A percentile compares a stretch with the other conserved stretches of the same genome.
These are phyloP conservation scores for Sebastes taczanowskii DNA, from an alignment of 2,797 vertebrate genomes.

Conservation along the genomic window DNA sequence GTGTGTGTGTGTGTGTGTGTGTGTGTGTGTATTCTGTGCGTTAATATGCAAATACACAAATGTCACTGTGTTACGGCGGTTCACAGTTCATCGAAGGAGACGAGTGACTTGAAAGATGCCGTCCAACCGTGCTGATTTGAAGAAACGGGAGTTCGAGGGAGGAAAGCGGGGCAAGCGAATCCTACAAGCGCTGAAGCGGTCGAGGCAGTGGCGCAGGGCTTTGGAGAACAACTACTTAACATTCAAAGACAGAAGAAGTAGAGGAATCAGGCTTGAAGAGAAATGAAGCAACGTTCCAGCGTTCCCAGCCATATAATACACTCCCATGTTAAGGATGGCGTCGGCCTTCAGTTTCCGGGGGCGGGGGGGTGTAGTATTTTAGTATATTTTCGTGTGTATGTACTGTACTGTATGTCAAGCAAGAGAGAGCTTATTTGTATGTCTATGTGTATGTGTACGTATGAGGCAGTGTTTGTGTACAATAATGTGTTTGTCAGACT, in stretches of 20 bases:
- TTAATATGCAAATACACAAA: slow-evolving; percentile 56
- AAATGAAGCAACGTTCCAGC: slow-evolving; percentile 76
- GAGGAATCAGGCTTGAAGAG: slow-evolving; percentile 70
- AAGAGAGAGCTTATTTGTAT: not conserved
- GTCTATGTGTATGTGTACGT: not conserved
- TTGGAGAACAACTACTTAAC: slow-evolving; percentile 78
- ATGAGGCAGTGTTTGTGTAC: slow-evolving; percentile 36
- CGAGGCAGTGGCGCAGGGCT: slow-evolving; percentile 64
- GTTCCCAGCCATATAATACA: slow-evolving; percentile 71
- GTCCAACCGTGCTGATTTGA: slow-evolving; percentile 50
- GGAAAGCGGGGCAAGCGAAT: slow-evolving; percentile 66
- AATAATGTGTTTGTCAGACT: slow-evolving; percentile 47
- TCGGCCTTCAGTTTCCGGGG: slow-evolving; percentile 40
- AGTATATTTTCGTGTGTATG: not conserved
- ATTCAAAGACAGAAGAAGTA: slow-evolving; percentile 82
- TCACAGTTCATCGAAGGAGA: slow-evolving; percentile 56
- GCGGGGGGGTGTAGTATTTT: slow-evolving; percentile 1
- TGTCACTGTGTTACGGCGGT: slow-evolving; percentile 29
- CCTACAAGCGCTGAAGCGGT: slow-evolving; percentile 78
- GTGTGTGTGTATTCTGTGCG: not conserved
- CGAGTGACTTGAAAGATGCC: slow-evolving; percentile 45
- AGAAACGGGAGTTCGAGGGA: slow-evolving; percentile 47
- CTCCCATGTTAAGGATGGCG: slow-evolving; percentile 52
- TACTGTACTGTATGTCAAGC: not conserved
- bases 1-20: not conserved